Conservation (phyloP, 2,797 vertebrate genomes). For the Sebastiscus albofasciatus region DNA sequence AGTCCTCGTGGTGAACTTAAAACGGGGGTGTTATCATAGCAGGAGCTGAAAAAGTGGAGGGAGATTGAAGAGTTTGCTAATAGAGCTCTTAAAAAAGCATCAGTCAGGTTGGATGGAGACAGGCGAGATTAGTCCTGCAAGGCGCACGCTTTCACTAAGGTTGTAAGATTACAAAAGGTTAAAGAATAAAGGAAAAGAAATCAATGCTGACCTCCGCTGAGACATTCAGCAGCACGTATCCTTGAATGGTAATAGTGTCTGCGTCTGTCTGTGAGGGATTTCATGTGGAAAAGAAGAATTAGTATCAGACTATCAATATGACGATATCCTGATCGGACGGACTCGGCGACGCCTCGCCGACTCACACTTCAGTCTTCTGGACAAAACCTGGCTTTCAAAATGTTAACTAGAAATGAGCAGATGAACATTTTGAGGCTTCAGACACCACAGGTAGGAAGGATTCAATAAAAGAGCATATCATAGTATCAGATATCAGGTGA, state of each 20-base stretch:
- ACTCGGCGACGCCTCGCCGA: too few relatives aligned
- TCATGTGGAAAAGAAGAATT: neutral
- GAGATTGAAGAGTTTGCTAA: constrained; percentile 14
- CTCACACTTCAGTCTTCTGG: neutral
- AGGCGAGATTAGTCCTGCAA: constrained; percentile 2
- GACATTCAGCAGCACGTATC: neutral
- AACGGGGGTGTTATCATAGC: neutral
- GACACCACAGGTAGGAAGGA: neutral
- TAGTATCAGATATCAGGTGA: neutral
- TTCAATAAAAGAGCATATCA: neutral
- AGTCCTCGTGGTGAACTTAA: neutral
- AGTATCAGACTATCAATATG: neutral
- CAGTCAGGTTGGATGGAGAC: constrained; percentile 11
- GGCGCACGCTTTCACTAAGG: neutral
- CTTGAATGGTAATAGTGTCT: constrained; percentile 7
- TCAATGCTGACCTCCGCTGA: neutral
- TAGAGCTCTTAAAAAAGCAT: neutral
- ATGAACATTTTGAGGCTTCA: neutral
- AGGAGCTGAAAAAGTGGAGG: constrained; percentile 1
- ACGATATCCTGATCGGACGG: neutral
- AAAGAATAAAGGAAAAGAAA: constrained; percentile 12
- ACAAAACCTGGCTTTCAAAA: neutral
- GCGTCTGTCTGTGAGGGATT: neutral
- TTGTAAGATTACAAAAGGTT: constrained; percentile 11
- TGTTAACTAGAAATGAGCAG: neutral